A percentile compares a stretch with the other conserved stretches of the same genome.
Evolutionary conservation across 2,113 vertebrate genomes (phyloP).

Genomic region (Peromyscus maniculatus): DNA sequence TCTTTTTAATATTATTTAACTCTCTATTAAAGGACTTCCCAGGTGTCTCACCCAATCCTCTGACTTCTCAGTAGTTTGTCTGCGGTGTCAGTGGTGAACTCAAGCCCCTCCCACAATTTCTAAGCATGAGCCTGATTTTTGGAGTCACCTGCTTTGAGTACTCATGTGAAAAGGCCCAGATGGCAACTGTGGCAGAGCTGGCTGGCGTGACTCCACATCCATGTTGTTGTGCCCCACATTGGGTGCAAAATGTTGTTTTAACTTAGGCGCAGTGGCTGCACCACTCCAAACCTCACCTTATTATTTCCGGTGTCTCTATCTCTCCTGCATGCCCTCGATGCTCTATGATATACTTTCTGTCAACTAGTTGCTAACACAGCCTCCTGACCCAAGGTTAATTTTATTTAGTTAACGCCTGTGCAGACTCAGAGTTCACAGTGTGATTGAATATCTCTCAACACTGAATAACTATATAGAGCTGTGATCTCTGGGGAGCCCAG

Average conservation of each 20-base stretch:
- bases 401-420: no score
- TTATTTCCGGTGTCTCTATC: background rate
- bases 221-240: no score
- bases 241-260: no score
- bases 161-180: no score
- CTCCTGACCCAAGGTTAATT: no score
- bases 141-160: background rate
- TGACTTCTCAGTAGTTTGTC: background rate
- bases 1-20: background rate
- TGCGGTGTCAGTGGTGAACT: background rate
- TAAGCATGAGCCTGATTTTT: background rate
- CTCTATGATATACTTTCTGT: no score
- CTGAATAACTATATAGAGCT: background rate
- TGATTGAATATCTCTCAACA: background rate
- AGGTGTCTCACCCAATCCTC: background rate
- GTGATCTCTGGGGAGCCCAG: background rate
- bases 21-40: background rate
- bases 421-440: no score
- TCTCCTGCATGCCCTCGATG: no score
- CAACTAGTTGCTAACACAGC: no score
- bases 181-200: background rate
- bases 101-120: background rate
- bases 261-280: background rate
- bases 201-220: background rate
- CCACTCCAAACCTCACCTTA: background rate